These are phyloP conservation scores for Nematolebias whitei DNA, from an alignment of 2,113 vertebrate genomes.

Conservation along the genomic window DNA sequence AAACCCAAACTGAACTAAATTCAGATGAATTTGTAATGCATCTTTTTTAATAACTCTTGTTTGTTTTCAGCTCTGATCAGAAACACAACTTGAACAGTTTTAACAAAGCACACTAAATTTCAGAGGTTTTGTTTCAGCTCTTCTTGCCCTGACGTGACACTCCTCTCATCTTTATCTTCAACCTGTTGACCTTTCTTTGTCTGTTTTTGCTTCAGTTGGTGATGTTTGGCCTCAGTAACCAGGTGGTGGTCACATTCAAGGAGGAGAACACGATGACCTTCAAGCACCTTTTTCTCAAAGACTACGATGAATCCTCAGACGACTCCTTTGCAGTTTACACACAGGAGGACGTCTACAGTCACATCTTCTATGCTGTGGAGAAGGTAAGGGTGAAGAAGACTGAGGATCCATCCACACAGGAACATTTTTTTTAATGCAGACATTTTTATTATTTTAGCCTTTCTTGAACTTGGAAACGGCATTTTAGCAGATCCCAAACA, in stretches of 20 bases:
- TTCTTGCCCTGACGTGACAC: too few relatives aligned
- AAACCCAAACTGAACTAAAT: too few relatives aligned
- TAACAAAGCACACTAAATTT: too few relatives aligned
- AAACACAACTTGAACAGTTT: too few relatives aligned
- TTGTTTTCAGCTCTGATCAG: too few relatives aligned
- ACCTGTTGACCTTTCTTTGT: not conserved
- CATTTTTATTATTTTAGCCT: too few relatives aligned
- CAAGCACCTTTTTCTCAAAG: slow-evolving; percentile 92
- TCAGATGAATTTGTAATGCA: too few relatives aligned
- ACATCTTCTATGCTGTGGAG: slow-evolving; percentile 82
- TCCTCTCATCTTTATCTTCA: not conserved
- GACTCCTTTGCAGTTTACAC: slow-evolving; percentile 86
- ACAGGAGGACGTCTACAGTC: slow-evolving; percentile 83
- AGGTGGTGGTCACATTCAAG: slow-evolving; percentile 93
- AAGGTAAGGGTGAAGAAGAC: slow-evolving; percentile 70
- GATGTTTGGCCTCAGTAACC: slow-evolving; percentile 94
- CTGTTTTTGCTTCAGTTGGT: slow-evolving; percentile 82
- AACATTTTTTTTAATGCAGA: too few relatives aligned
- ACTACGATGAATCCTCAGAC: slow-evolving; percentile 81
- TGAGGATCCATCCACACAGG: too few relatives aligned
- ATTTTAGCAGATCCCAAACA: too few relatives aligned
- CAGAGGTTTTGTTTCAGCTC: not conserved
- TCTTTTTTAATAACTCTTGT: too few relatives aligned
- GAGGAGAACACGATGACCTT: slow-evolving; percentile 95
- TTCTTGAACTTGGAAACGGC: too few relatives aligned